Evolutionary conservation across 2,113 vertebrate genomes (phyloP), one percentile per base, ranked within the genome.

Genomic region (Pelmatolapia mariae): DNA sequence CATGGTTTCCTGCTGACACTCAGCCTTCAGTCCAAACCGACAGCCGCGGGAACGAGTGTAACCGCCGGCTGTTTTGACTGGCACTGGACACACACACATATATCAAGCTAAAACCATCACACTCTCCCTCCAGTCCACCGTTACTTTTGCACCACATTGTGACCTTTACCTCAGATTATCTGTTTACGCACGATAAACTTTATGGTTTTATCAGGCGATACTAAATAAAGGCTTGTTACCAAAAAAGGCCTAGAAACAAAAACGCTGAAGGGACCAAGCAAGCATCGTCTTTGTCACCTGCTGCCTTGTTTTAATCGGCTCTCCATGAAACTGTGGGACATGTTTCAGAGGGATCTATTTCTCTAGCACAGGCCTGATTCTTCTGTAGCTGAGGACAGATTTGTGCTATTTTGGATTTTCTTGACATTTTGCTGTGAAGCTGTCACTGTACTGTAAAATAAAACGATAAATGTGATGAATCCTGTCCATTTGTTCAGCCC

Each of bases 61-160:
- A 87, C 91, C 45, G 31, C 83, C 22, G 40, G 90, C 89, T 82
- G 31, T 31, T 92, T 57, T 73, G 71, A 80, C 87, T 89, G 81
- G 80, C 33, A 31, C 56, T 63, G 82, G 11, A 68, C 76, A 80
- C 18, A 52, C 73, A 66, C 61, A 83, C 4, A 50, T 1, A 0
- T 68, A 40, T 22, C n/a, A 71, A 43, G 19, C 22, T 11, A 19
- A 82, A 45, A 66, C 59, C 26, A 31, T 78, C 38, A 43, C 33
- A 31, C 16, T 45, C 16, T 52, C 24, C 53, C 63, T 50, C 6
- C 36, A 40, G 6, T 61, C 54, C 10, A 29, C 36, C 4, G 9
- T 45, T 50, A 40, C n/a, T 78, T 11, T 61, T 7, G 15, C 22
- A 19, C 43, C 22, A 50, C 36, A 33, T 45, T 29, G 16, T 50